Conservation (phyloP, 2,113 vertebrate species). For the Columba janthina region DNA sequence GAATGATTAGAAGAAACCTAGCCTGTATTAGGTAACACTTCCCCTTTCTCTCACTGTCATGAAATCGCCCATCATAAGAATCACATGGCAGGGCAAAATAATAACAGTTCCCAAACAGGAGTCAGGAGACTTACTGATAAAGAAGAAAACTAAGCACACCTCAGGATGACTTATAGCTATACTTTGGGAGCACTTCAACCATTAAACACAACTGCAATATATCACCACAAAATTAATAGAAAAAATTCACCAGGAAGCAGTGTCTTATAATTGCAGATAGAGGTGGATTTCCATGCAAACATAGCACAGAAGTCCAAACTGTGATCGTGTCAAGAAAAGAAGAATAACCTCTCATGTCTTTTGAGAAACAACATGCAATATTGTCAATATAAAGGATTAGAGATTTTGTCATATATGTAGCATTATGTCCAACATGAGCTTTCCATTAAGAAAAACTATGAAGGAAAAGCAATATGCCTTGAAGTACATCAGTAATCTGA, state of each 20-base stretch:
- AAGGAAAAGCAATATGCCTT: not conserved
- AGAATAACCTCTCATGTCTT: not conserved
- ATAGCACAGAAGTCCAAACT: not conserved
- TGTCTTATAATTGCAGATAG: not conserved
- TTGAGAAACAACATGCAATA: not conserved
- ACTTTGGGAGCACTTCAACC: not conserved
- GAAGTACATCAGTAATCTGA: not conserved
- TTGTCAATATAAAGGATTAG: not conserved
- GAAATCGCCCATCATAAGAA: not conserved
- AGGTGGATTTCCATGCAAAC: not conserved
- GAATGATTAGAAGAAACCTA: not conserved
- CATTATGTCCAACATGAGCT: not conserved
- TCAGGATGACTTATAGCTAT: not conserved
- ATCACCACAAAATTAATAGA: not conserved
- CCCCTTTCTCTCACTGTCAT: not conserved
- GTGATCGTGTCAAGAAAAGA: not conserved
- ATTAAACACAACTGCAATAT: not conserved
- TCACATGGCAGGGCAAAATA: not conserved
- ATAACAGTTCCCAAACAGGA: not conserved
- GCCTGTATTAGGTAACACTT: not conserved
- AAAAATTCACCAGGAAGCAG: not conserved
- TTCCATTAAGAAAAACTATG: not conserved
- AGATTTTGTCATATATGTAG: not conserved
- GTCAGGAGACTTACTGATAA: not conserved
- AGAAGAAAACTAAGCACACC: not conserved